Percentiles rank a stretch among this genome's conserved stretches.
Conservation (phyloP, 1,140 invertebrate species). For the Pogonognathellus flavescens region DNA sequence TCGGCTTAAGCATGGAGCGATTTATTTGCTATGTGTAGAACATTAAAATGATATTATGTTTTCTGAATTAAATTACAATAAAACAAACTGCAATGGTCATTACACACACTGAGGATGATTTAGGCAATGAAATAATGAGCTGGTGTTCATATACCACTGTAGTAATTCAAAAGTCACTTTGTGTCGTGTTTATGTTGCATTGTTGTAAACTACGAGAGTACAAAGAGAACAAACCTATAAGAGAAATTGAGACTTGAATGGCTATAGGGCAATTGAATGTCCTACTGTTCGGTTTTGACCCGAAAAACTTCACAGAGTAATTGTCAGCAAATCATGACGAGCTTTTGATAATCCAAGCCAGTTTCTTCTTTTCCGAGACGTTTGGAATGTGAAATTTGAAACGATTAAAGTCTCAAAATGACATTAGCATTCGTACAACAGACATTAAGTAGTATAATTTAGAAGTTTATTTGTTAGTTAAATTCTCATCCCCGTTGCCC, state of each 20-base stretch:
- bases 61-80: constrained; percentile 35
- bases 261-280: constrained; percentile 9
- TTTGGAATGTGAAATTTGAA: constrained; percentile 18
- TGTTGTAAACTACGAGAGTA: not conserved
- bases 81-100: not conserved
- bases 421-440: constrained; percentile 10
- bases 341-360: not conserved
- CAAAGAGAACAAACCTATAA: not conserved
- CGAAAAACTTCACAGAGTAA: not conserved
- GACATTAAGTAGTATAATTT: constrained; percentile 36
- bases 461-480: constrained; percentile 28
- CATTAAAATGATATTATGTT: not conserved
- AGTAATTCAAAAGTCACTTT: not conserved
- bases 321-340: not conserved
- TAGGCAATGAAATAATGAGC: too few relatives aligned
- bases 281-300: constrained; percentile 43
- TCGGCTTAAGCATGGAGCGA: not conserved
- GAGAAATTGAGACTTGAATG: not conserved
- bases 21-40: not conserved
- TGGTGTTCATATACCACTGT: too few relatives aligned
- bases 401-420: constrained; percentile 10
- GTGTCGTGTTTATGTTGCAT: not conserved
- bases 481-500: not conserved
- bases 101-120: not conserved
- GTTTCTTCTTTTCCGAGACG: constrained; percentile 16